phyloP scores from a whole-genome alignment of 1,140 invertebrate species.

The Halesus radiatus region DNA sequence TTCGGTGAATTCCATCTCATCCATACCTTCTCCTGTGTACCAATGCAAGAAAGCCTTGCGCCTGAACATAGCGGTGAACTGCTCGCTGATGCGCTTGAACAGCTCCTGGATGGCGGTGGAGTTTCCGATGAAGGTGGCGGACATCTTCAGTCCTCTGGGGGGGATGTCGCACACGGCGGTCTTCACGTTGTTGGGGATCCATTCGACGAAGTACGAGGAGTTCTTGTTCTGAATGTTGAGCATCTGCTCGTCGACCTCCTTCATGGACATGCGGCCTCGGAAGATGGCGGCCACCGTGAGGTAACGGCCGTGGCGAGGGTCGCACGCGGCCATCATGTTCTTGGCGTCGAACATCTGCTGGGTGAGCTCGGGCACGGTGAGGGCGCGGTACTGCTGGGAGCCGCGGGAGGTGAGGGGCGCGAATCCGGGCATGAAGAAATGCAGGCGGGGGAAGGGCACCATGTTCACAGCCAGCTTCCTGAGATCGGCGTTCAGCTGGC shows the following conservation, averaged over 20 bases:
- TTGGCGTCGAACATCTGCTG: constrained; percentile 88
- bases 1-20: constrained; percentile 84
- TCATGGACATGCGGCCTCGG: constrained; percentile 89
- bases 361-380: constrained; percentile 86
- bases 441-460: constrained; percentile 93
- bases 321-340: constrained; percentile 98
- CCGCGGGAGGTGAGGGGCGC: constrained; percentile 87
- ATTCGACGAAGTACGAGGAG: constrained; percentile 83
- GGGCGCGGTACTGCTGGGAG: constrained; percentile 81
- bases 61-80: constrained; percentile 92
- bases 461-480: constrained; percentile 96
- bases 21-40: constrained; percentile 87
- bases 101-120: constrained; percentile 88
- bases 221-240: constrained; percentile 79
- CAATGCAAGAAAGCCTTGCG: constrained; percentile 93
- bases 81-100: constrained; percentile 80
- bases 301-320: constrained; percentile 93
- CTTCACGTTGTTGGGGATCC: constrained; percentile 87
- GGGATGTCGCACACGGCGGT: constrained; percentile 83
- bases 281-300: constrained; percentile 95
- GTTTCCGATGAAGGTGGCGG: constrained; percentile 82
- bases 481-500: constrained; percentile 89
- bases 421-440: constrained; percentile 97
- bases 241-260: constrained; percentile 88
- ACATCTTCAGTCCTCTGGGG: constrained; percentile 82